Evolutionary conservation across 2,888 invertebrate species (phyloP).

Genomic region (Escarpia spicata): DNA sequence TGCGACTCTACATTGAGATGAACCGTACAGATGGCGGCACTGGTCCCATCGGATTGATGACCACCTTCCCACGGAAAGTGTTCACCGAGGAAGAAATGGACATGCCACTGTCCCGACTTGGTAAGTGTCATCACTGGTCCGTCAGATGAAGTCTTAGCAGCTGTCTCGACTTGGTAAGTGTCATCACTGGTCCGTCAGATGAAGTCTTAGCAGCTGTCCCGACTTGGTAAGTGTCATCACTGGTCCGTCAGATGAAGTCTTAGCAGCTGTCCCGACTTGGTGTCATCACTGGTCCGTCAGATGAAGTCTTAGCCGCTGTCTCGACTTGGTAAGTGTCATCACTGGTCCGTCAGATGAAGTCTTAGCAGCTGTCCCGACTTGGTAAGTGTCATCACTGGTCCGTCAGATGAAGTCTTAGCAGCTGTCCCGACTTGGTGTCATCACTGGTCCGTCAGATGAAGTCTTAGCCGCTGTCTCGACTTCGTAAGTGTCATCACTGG

Average conservation of each 20-base stretch:
- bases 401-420: no score
- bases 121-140: constrained; percentile 57
- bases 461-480: no score
- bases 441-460: no score
- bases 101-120: constrained; percentile 83
- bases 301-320: no score
- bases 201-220: no score
- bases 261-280: constrained; percentile 55
- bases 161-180: constrained; percentile 66
- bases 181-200: neutral
- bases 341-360: no score
- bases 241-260: neutral
- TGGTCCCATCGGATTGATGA: constrained; percentile 84
- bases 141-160: neutral
- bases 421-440: no score
- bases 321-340: constrained; percentile 56
- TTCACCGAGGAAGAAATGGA: constrained; percentile 88
- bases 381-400: no score
- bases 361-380: no score
- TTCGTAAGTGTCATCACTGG: no score
- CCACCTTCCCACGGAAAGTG: constrained; percentile 88
- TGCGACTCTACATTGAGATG: constrained; percentile 87
- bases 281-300: no score
- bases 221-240: constrained; percentile 66
- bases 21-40: constrained; percentile 77